Conservation (phyloP, 2,113 vertebrate genomes). For the Notarius quadriscutis region DNA sequence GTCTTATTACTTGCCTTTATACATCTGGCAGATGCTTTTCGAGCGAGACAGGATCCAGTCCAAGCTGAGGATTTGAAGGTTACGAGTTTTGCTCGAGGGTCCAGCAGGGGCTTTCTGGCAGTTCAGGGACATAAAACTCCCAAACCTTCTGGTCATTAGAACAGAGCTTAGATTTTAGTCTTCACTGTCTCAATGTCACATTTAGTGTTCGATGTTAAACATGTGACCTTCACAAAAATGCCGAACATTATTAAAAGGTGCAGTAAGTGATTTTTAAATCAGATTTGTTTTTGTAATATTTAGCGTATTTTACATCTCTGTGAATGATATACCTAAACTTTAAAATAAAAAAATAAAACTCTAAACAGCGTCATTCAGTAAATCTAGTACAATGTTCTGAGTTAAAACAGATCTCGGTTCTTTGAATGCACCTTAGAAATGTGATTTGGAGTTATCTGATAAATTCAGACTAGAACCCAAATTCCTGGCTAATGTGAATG, state of each 20-base stretch:
- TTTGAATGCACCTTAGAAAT: too few relatives aligned
- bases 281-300: neutral
- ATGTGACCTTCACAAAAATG: neutral
- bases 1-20: conserved; percentile 14
- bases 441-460: neutral
- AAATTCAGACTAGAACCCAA: neutral
- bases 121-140: conserved; percentile 1
- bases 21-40: conserved; percentile 1
- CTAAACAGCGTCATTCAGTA: neutral
- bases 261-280: neutral
- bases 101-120: neutral
- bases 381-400: neutral
- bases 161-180: neutral
- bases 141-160: neutral
- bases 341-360: neutral
- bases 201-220: neutral
- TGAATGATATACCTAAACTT: neutral
- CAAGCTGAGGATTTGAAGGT: conserved; percentile 12
- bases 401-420: neutral
- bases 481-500: neutral
- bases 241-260: neutral
- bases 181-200: neutral
- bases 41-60: neutral
- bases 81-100: neutral
- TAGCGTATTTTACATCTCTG: neutral